These are phyloP conservation scores for Aethes cnicana DNA, from an alignment of 2,888 invertebrate genomes.

Conservation along the genomic window DNA sequence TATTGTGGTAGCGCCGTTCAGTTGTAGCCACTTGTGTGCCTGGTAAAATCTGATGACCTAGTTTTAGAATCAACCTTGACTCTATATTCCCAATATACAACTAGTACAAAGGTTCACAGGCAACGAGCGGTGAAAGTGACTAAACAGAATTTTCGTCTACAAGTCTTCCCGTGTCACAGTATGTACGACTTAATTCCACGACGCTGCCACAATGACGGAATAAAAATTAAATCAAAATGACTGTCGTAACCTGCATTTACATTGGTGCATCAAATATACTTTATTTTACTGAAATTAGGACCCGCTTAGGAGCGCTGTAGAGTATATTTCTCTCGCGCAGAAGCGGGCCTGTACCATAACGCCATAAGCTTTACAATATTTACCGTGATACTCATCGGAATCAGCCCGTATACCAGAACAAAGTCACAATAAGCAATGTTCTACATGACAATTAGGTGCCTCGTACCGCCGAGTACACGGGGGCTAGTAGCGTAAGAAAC, in stretches of 20 bases:
- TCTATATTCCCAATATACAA: too few species aligned
- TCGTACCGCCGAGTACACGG: constrained; percentile 26
- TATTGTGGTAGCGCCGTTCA: constrained; percentile 36
- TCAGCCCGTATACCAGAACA: constrained; percentile 61
- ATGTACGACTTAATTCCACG: constrained; percentile 34
- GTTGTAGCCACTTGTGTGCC: not conserved
- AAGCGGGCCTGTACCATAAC: constrained; percentile 9
- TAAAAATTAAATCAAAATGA: constrained; percentile 47
- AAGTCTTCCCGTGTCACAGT: constrained; percentile 29
- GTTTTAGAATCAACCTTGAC: too few species aligned
- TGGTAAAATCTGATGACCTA: too few species aligned
- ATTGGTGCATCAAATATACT: constrained; percentile 57
- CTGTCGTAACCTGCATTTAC: constrained; percentile 74
- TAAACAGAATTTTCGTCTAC: constrained; percentile 31
- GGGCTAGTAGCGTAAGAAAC: constrained; percentile 18
- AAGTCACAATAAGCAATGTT: constrained; percentile 69
- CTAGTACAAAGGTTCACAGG: not conserved
- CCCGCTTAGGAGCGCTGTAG: not conserved
- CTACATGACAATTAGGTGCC: constrained; percentile 39
- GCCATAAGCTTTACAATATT: constrained; percentile 69
- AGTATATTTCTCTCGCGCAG: not conserved
- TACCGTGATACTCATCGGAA: constrained; percentile 71
- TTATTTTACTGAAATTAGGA: constrained; percentile 51
- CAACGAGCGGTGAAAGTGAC: constrained; percentile 17
- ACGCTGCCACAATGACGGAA: constrained; percentile 69